phyloP scores from a whole-genome alignment of 2,113 vertebrate genomes.

The Ailuropoda melanoleuca region DNA sequence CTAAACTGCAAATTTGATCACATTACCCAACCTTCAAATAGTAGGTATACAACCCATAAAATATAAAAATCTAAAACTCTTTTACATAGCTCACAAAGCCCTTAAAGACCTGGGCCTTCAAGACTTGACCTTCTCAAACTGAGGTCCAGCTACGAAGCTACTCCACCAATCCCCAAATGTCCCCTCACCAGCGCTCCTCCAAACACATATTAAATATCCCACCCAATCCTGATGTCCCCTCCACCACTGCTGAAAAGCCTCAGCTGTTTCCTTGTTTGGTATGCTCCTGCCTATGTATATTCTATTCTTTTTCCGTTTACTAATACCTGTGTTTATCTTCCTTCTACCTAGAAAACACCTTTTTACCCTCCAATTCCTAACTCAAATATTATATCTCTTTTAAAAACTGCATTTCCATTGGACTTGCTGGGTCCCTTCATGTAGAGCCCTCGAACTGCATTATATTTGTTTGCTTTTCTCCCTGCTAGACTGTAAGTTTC shows the following conservation, averaged over 20 bases:
- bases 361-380: not conserved
- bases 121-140: not conserved
- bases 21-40: not conserved
- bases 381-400: not conserved
- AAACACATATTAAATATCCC: not conserved
- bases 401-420: not conserved
- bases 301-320: not conserved
- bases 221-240: no score
- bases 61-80: not conserved
- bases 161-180: accelerated
- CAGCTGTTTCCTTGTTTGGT: not conserved
- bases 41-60: not conserved
- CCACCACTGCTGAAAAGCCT: not conserved
- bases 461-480: not conserved
- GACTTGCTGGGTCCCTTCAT: not conserved
- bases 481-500: not conserved
- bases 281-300: not conserved
- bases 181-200: not conserved
- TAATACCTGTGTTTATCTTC: not conserved
- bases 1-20: not conserved
- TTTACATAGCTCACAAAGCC: not conserved
- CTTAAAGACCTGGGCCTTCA: not conserved
- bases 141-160: not conserved
- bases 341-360: not conserved
- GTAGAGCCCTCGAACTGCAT: not conserved